A percentile compares a stretch with the other conserved stretches of the same genome.
Evolutionary conservation across 2,113 vertebrate genomes (phyloP).

Genomic region (Dromas ardeola): DNA sequence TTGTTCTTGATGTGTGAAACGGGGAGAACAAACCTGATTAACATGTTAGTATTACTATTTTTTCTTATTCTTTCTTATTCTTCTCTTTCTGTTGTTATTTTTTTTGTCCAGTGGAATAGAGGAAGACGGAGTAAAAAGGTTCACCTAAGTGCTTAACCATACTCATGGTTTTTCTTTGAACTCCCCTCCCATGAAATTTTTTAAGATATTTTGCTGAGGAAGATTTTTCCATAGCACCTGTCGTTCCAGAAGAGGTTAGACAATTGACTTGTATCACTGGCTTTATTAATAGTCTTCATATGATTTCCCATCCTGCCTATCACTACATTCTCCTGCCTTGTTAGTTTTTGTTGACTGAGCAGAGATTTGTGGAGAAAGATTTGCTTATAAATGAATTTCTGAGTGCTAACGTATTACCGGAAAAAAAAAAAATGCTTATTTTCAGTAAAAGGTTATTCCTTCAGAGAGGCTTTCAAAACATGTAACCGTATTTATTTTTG

Average conservation of each 20-base stretch:
- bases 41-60: background rate
- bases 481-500: background rate
- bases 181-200: background rate
- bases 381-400: background rate
- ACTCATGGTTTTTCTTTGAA: background rate
- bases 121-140: too few relatives aligned
- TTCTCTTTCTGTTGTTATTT: background rate
- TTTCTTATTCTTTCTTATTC: background rate
- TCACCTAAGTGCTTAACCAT: background rate
- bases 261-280: background rate
- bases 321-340: background rate
- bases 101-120: background rate
- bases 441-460: background rate
- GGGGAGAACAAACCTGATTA: background rate
- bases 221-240: background rate
- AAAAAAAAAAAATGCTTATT: background rate
- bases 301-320: background rate
- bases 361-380: background rate
- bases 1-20: background rate
- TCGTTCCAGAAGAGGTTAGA: background rate
- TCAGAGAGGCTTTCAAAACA: background rate
- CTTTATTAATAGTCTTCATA: background rate
- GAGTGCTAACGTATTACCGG: background rate
- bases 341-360: background rate
- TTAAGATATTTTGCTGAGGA: background rate